phyloP scores from a whole-genome alignment of 2,888 invertebrate genomes.

The Trachelus iudaicus region DNA sequence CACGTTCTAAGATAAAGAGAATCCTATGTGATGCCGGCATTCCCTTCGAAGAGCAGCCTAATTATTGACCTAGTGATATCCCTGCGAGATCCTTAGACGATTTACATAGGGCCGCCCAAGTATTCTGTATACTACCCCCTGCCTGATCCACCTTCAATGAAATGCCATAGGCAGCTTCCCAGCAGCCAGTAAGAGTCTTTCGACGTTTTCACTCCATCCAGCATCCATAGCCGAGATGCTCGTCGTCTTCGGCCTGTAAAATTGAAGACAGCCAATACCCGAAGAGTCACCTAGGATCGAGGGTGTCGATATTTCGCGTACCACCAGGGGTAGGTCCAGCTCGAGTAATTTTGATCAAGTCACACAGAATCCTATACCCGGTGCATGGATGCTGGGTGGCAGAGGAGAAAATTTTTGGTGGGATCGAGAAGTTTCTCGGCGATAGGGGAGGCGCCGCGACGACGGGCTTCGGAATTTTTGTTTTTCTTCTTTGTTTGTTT shows the following conservation, averaged over 20 bases:
- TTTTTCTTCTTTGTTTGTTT: conserved; percentile 51
- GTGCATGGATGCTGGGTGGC: background rate
- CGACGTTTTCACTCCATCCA: background rate
- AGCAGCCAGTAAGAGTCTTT: background rate
- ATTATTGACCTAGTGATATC: conserved; percentile 50
- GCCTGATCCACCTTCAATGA: background rate
- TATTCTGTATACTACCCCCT: background rate
- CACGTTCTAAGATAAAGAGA: background rate
- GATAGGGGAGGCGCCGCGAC: conserved; percentile 49
- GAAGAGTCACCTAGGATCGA: background rate
- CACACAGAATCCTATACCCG: background rate
- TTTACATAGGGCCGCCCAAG: background rate
- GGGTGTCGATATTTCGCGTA: background rate
- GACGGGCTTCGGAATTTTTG: conserved; percentile 51
- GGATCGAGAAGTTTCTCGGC: conserved; percentile 34
- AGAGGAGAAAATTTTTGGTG: background rate
- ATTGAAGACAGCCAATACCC: background rate
- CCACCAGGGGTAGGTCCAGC: background rate
- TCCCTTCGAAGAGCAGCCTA: conserved; percentile 44
- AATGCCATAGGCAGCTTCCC: background rate
- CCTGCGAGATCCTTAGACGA: background rate
- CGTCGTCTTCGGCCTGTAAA: background rate
- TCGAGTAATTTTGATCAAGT: background rate
- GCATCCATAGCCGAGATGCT: background rate
- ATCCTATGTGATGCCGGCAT: background rate